These are phyloP conservation scores for Allobates femoralis DNA, from an alignment of 2,797 vertebrate genomes.

Conservation along the genomic window DNA sequence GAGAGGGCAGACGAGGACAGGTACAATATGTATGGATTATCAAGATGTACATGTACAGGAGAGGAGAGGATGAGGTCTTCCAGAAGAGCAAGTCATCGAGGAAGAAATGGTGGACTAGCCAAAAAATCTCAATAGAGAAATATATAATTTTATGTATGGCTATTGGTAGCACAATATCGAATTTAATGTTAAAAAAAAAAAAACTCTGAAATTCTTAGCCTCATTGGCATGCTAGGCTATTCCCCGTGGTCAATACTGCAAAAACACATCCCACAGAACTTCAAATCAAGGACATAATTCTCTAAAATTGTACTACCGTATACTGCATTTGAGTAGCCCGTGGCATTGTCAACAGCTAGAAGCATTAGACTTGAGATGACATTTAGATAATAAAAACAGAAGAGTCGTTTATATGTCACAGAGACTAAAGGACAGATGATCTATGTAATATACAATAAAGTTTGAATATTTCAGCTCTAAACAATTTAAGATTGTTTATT, in stretches of 20 bases:
- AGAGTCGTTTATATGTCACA: not conserved
- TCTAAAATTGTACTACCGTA: not conserved
- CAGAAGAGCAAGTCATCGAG: not conserved
- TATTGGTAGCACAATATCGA: not conserved
- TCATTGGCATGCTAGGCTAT: not conserved
- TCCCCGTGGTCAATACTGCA: not conserved
- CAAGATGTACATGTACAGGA: too few relatives aligned
- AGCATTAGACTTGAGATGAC: conserved; percentile 3
- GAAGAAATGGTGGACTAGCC: not conserved
- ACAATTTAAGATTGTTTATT: too few relatives aligned
- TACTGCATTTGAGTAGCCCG: conserved; percentile 3
- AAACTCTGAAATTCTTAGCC: not conserved
- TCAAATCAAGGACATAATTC: conserved; percentile 5
- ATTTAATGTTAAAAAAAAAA: not conserved
- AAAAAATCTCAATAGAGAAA: too few relatives aligned
- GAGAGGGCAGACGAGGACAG: too few relatives aligned
- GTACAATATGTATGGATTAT: too few relatives aligned
- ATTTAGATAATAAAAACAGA: conserved; percentile 15
- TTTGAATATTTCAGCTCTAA: not conserved
- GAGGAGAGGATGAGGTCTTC: not conserved
- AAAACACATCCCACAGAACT: not conserved
- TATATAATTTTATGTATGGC: not conserved
- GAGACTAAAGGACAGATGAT: not conserved
- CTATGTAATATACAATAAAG: not conserved
- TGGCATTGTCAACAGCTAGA: conserved; percentile 3